Evolutionary conservation across 2,888 invertebrate species (phyloP).

Genomic region (Nemapogon koenigi): DNA sequence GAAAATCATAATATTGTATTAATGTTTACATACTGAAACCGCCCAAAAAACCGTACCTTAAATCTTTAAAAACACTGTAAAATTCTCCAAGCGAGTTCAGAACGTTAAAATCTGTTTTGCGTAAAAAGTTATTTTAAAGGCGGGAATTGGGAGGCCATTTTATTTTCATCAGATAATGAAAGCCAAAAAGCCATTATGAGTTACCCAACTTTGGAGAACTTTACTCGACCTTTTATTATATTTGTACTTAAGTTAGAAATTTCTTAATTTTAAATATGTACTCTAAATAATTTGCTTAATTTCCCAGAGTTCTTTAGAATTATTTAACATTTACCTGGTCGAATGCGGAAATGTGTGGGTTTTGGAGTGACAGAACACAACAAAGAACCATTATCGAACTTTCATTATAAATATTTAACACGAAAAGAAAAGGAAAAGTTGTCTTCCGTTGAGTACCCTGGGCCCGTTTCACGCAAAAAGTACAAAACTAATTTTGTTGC

Average conservation of each 20-base stretch:
- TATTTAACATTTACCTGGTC: neutral
- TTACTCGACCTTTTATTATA: conserved; percentile 5
- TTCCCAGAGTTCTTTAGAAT: neutral
- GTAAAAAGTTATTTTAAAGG: conserved; percentile 3
- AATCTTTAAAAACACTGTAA: too few relatives aligned
- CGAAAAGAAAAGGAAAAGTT: too few relatives aligned
- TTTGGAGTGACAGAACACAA: too few relatives aligned
- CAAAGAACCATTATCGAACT: too few relatives aligned
- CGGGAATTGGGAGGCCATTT: neutral
- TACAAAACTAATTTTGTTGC: too few relatives aligned
- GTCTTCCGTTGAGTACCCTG: too few relatives aligned
- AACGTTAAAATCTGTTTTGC: conserved; percentile 8
- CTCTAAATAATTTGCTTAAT: too few relatives aligned
- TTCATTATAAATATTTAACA: too few relatives aligned
- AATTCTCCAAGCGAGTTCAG: neutral
- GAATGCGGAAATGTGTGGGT: neutral
- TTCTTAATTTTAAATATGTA: neutral
- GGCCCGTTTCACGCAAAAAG: too few relatives aligned
- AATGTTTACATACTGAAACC: too few relatives aligned
- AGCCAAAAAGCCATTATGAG: conserved; percentile 7
- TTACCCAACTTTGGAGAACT: conserved; percentile 4
- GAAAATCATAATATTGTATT: too few relatives aligned
- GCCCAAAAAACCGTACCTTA: too few relatives aligned
- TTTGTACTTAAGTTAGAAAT: neutral
- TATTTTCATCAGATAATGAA: conserved; percentile 8